These are phyloP conservation scores for Myzus persicae DNA, from an alignment of 1,140 invertebrate genomes.

Conservation along the genomic window DNA sequence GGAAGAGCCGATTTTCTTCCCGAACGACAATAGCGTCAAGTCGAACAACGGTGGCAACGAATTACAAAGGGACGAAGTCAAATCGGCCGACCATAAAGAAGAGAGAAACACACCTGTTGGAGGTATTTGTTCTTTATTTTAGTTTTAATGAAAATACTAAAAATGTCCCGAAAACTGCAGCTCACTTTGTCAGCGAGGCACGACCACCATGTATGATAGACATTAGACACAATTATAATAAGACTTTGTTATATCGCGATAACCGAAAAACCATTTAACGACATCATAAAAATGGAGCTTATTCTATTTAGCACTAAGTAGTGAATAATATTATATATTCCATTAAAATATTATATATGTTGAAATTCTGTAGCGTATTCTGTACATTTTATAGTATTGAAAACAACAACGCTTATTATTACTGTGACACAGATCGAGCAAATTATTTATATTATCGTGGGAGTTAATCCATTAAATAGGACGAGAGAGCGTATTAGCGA, in stretches of 20 bases:
- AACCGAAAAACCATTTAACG: background rate
- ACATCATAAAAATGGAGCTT: background rate
- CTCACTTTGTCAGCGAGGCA: background rate
- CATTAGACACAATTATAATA: background rate
- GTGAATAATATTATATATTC: background rate
- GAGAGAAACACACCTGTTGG: conserved; percentile 54
- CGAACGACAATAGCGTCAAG: conserved; percentile 53
- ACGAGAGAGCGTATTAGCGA: background rate
- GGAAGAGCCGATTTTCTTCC: conserved; percentile 47
- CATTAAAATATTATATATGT: background rate
- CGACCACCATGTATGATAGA: background rate
- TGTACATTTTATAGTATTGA: background rate
- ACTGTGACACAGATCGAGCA: background rate
- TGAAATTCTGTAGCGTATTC: background rate
- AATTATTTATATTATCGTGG: background rate
- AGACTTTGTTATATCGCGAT: background rate
- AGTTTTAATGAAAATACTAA: conserved; percentile 2
- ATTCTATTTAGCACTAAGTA: background rate
- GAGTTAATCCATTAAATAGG: background rate
- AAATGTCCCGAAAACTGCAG: background rate
- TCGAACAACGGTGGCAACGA: conserved; percentile 41
- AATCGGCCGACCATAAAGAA: conserved; percentile 47
- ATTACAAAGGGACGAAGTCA: conserved; percentile 51
- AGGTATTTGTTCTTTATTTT: conserved; percentile 14
- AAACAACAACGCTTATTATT: background rate